phyloP scores from a whole-genome alignment of 2,888 invertebrate species.

The Drosophila stalkeri region DNA sequence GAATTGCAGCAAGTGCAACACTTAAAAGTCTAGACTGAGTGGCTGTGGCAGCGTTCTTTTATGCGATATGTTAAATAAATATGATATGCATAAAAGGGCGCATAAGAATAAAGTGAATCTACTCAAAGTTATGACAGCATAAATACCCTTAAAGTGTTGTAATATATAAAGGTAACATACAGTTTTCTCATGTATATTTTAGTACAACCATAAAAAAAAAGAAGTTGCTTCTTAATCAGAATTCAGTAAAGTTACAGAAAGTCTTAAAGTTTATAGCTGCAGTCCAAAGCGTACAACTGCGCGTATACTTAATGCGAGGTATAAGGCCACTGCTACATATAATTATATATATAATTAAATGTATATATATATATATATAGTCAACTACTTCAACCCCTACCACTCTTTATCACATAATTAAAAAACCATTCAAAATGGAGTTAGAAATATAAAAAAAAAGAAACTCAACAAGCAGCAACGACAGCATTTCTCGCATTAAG shows the following conservation, averaged over 20 bases:
- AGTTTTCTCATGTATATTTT: not conserved
- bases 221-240: not conserved
- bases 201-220: no score
- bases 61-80: constrained; percentile 33
- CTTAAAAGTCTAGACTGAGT: constrained; percentile 69
- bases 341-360: not conserved
- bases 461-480: constrained; percentile 11
- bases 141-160: constrained; percentile 1
- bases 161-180: no score
- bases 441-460: not conserved
- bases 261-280: accelerated
- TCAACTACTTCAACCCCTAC: not conserved
- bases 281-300: not conserved
- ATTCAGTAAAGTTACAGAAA: not conserved
- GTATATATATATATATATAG: not conserved
- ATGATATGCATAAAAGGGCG: constrained; percentile 4
- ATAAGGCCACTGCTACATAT: not conserved
- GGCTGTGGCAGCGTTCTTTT: constrained; percentile 28
- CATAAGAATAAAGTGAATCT: not conserved
- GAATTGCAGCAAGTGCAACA: constrained; percentile 27
- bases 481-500: constrained; percentile 29
- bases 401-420: not conserved
- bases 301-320: constrained; percentile 1
- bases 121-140: no score
- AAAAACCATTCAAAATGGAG: not conserved